These are phyloP conservation scores for Sebastes trivittatus DNA, from an alignment of 2,797 vertebrate genomes.

Conservation along the genomic window DNA sequence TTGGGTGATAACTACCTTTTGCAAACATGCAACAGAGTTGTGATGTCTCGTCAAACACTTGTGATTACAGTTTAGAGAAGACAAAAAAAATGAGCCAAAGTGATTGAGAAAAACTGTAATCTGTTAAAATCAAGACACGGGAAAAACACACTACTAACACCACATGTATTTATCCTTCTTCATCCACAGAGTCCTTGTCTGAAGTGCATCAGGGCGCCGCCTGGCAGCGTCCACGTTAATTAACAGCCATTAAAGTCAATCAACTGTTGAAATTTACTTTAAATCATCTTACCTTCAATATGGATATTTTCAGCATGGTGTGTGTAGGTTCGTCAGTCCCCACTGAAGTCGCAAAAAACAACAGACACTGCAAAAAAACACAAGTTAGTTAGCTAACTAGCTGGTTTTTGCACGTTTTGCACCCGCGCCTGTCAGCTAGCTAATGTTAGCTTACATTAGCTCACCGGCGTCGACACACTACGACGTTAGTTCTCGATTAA, in stretches of 20 bases:
- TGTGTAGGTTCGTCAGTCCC: accelerated
- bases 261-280: neutral
- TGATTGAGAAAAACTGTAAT: too few species aligned
- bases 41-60: too few species aligned
- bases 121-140: too few species aligned
- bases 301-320: slow-evolving; percentile 63
- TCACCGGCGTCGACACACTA: neutral
- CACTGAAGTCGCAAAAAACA: too few species aligned
- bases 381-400: neutral
- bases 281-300: slow-evolving; percentile 68
- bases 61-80: too few species aligned
- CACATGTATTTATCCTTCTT: too few species aligned
- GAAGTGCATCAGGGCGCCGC: too few species aligned
- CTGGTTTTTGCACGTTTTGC: neutral
- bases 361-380: neutral
- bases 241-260: neutral
- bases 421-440: neutral
- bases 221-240: neutral
- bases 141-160: accelerated
- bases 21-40: too few species aligned
- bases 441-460: neutral
- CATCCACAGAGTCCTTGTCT: neutral
- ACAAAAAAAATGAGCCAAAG: too few species aligned
- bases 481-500: accelerated
- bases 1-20: too few species aligned